These are phyloP conservation scores for Vipera ursinii DNA, from an alignment of 2,797 vertebrate genomes.

Conservation along the genomic window DNA sequence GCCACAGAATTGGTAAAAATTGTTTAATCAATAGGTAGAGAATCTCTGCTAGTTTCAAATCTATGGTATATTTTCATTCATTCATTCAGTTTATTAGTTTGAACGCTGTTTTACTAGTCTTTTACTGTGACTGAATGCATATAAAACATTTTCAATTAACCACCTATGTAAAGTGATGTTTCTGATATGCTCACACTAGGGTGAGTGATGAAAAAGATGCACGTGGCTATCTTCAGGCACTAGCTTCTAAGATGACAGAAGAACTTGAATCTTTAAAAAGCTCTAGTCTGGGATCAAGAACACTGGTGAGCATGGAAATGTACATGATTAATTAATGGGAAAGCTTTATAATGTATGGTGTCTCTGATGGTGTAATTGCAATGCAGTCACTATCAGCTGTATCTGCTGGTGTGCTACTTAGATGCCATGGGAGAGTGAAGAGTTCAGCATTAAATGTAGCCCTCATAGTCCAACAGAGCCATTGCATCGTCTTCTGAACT, in stretches of 20 bases:
- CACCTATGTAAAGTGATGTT: neutral
- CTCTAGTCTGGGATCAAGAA: constrained; percentile 86
- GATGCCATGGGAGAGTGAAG: neutral
- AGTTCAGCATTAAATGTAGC: neutral
- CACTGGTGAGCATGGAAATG: constrained; percentile 77
- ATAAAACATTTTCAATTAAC: neutral
- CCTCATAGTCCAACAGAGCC: neutral
- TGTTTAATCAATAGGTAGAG: neutral
- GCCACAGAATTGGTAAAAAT: neutral
- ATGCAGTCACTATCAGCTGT: neutral
- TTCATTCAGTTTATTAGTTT: neutral
- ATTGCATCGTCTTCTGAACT: neutral
- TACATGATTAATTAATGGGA: neutral
- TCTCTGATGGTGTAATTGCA: neutral
- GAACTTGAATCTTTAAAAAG: constrained; percentile 89
- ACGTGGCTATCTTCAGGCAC: constrained; percentile 91
- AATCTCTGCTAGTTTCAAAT: neutral
- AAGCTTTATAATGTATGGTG: neutral
- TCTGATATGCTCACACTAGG: constrained; percentile 69
- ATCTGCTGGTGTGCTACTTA: neutral
- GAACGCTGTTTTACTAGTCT: neutral
- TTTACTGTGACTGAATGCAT: neutral
- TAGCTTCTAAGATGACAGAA: constrained; percentile 97
- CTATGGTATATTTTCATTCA: neutral
- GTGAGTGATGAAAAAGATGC: constrained; percentile 98